A percentile compares a stretch with the other conserved stretches of the same genome.
These are phyloP conservation scores for Pycnomerus fuliginosus DNA, from an alignment of 2,888 invertebrate species.

Conservation along the genomic window DNA sequence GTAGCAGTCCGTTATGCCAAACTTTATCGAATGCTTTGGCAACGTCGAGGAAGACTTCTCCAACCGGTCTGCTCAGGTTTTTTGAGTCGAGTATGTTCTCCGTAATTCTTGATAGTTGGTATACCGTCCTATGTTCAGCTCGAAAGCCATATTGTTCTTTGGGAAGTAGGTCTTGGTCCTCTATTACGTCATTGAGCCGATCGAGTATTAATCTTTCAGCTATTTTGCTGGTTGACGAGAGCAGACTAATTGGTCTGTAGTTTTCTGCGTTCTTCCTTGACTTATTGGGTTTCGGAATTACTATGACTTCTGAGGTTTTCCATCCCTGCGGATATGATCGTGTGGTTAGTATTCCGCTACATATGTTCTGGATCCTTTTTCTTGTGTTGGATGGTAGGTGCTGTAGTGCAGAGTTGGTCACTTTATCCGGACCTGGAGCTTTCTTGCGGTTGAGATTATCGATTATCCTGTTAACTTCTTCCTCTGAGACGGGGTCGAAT, in stretches of 20 bases:
- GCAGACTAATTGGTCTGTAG: too few species aligned
- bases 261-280: too few species aligned
- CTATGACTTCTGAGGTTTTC: conserved; percentile 1
- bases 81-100: conserved; percentile 4
- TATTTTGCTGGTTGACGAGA: conserved; percentile 1
- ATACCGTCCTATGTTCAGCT: conserved; percentile 9
- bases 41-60: conserved; percentile 15
- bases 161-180: conserved; percentile 10
- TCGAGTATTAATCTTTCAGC: conserved; percentile 3
- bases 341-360: not conserved
- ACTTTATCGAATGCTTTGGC: conserved; percentile 19
- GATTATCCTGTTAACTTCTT: conserved; percentile 5
- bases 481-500: not conserved
- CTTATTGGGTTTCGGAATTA: conserved; percentile 3
- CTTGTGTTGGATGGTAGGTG: too few species aligned
- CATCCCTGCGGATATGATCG: conserved; percentile 5
- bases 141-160: conserved; percentile 18
- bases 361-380: conserved; percentile 4
- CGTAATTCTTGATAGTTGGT: conserved; percentile 11
- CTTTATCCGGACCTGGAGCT: not conserved
- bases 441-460: not conserved
- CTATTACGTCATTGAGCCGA: conserved; percentile 2
- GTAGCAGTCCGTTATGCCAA: conserved; percentile 14
- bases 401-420: not conserved
- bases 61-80: conserved; percentile 2